Evolutionary conservation across 2,113 vertebrate genomes (phyloP).

Genomic region (Pollimyrus isidori): DNA sequence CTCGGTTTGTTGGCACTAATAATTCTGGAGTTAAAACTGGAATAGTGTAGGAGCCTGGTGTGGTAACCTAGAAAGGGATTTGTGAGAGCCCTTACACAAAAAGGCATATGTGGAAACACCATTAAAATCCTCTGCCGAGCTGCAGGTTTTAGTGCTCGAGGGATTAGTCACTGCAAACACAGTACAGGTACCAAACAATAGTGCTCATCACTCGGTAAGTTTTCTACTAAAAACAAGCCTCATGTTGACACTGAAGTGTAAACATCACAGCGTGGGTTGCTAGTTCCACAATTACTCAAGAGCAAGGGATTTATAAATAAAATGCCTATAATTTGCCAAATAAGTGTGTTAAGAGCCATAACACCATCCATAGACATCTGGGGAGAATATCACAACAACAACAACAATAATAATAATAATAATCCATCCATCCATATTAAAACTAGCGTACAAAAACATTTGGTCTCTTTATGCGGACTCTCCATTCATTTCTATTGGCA

Average conservation of each 20-base stretch:
- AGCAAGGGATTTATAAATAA: not conserved
- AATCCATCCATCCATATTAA: not conserved
- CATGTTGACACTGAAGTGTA: not conserved
- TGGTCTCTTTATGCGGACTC: not conserved
- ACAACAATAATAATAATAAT: not conserved
- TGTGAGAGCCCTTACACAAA: not conserved
- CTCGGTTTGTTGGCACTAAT: not conserved
- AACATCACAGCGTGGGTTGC: not conserved
- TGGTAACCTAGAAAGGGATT: not conserved
- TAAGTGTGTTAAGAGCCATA: not conserved
- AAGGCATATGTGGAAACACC: not conserved
- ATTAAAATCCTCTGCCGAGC: not conserved
- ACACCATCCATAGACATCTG: not conserved
- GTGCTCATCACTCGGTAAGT: not conserved
- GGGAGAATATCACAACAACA: not conserved
- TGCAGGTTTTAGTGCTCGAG: not conserved
- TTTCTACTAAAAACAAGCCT: not conserved
- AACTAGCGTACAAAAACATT: not conserved
- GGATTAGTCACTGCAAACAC: conserved; percentile 1
- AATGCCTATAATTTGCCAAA: not conserved
- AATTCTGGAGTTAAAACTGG: not conserved
- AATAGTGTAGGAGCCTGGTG: not conserved
- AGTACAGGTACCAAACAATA: not conserved
- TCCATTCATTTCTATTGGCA: not conserved
- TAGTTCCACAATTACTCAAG: not conserved